phyloP scores from a whole-genome alignment of 2,888 invertebrate species.

The Idaea dimidiata region DNA sequence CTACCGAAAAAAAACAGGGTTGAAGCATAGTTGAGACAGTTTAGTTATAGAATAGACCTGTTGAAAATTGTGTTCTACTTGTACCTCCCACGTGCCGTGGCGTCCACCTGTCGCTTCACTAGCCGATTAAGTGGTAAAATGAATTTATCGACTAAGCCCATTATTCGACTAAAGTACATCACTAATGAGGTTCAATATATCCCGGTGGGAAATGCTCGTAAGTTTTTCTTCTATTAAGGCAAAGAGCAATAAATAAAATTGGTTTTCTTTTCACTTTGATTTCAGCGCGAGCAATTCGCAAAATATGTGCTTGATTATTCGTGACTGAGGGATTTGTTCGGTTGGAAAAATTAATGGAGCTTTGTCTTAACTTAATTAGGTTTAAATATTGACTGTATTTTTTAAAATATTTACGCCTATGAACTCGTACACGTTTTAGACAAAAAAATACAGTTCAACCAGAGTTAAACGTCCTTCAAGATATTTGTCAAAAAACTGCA shows the following conservation, averaged over 20 bases:
- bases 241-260: neutral
- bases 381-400: too few relatives aligned
- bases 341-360: neutral
- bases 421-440: too few relatives aligned
- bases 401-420: too few relatives aligned
- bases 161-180: neutral
- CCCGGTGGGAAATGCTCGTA: neutral
- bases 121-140: neutral
- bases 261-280: neutral
- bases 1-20: too few relatives aligned
- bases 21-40: too few relatives aligned
- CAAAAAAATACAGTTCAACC: too few relatives aligned
- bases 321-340: neutral
- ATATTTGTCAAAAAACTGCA: too few relatives aligned
- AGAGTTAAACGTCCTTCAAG: too few relatives aligned
- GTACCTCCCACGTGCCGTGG: neutral
- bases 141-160: neutral
- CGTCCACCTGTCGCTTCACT: neutral
- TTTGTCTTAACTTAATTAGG: too few relatives aligned
- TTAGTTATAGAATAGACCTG: too few relatives aligned
- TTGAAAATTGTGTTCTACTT: too few relatives aligned
- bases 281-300: neutral
- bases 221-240: neutral
- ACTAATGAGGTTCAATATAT: neutral
- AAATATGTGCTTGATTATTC: neutral